These are phyloP conservation scores for Bagarius yarrelli DNA, from an alignment of 2,113 vertebrate genomes.

Conservation along the genomic window DNA sequence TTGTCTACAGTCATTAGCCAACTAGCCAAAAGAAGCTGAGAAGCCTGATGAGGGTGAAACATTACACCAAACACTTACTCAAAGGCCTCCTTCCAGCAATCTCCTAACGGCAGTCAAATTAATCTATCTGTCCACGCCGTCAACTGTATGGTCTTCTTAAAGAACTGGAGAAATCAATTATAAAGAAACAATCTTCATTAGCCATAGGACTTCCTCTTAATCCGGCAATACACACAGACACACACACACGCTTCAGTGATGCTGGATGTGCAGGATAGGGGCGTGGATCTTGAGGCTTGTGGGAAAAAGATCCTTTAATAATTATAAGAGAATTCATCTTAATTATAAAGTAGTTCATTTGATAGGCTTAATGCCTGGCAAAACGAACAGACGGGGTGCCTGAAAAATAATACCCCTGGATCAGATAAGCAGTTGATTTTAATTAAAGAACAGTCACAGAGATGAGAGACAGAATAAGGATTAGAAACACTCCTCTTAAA, in stretches of 20 bases:
- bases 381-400: background rate
- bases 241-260: background rate
- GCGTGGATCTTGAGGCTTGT: background rate
- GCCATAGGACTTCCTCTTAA: background rate
- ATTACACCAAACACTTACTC: conserved; percentile 31
- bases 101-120: conserved; percentile 32
- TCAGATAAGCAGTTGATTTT: conserved; percentile 63
- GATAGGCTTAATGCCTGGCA: conserved; percentile 26
- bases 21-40: conserved; percentile 55
- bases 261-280: background rate
- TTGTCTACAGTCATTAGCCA: conserved; percentile 67
- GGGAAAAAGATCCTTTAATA: background rate
- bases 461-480: conserved; percentile 44
- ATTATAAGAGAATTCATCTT: conserved; percentile 11
- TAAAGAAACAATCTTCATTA: background rate
- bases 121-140: background rate
- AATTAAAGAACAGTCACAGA: conserved; percentile 62
- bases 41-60: conserved; percentile 46
- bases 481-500: conserved; percentile 29
- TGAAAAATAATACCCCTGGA: conserved; percentile 53
- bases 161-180: conserved; percentile 11
- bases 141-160: conserved; percentile 25
- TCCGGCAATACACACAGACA: background rate
- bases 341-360: conserved; percentile 36
- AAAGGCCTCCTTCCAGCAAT: conserved; percentile 5